These are phyloP conservation scores for Lissocephala sabroskyi DNA, from an alignment of 2,888 invertebrate genomes.

Conservation along the genomic window DNA sequence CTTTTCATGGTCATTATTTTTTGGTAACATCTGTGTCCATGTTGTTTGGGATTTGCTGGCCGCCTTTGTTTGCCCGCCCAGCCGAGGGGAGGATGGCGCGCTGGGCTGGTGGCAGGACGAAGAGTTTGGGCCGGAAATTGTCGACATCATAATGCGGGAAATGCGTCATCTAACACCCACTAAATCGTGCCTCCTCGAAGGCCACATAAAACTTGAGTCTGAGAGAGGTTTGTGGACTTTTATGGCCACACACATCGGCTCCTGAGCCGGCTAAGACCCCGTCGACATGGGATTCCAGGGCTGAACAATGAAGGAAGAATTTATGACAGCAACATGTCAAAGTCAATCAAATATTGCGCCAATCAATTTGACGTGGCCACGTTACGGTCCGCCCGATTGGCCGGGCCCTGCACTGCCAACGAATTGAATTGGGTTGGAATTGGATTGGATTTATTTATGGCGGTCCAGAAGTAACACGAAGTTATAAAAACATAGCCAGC, in stretches of 20 bases:
- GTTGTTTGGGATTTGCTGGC: slow-evolving; percentile 47
- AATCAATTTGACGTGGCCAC: slow-evolving; percentile 61
- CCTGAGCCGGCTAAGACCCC: slow-evolving; percentile 7
- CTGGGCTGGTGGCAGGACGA: not conserved
- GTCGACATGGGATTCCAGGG: slow-evolving; percentile 17
- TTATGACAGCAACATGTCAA: slow-evolving; percentile 70
- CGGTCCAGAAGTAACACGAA: slow-evolving; percentile 27
- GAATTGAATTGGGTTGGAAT: slow-evolving; percentile 3
- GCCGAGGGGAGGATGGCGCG: slow-evolving; percentile 8
- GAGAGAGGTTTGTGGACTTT: slow-evolving; percentile 17
- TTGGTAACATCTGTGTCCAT: slow-evolving; percentile 70
- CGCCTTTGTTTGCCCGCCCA: not conserved
- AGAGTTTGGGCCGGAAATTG: slow-evolving; percentile 9
- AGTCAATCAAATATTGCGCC: slow-evolving; percentile 69
- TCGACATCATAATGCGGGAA: slow-evolving; percentile 26
- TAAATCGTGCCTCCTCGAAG: slow-evolving; percentile 19
- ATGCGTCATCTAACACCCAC: slow-evolving; percentile 61
- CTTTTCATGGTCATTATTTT: slow-evolving; percentile 72
- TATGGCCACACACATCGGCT: slow-evolving; percentile 22
- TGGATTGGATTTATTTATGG: slow-evolving; percentile 50
- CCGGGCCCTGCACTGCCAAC: not conserved
- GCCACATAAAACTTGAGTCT: not conserved
- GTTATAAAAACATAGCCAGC: slow-evolving; percentile 53
- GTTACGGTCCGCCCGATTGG: slow-evolving; percentile 31
- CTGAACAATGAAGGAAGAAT: slow-evolving; percentile 26